phyloP scores from a whole-genome alignment of 1,140 invertebrate genomes.

The Saxidomus purpurata region DNA sequence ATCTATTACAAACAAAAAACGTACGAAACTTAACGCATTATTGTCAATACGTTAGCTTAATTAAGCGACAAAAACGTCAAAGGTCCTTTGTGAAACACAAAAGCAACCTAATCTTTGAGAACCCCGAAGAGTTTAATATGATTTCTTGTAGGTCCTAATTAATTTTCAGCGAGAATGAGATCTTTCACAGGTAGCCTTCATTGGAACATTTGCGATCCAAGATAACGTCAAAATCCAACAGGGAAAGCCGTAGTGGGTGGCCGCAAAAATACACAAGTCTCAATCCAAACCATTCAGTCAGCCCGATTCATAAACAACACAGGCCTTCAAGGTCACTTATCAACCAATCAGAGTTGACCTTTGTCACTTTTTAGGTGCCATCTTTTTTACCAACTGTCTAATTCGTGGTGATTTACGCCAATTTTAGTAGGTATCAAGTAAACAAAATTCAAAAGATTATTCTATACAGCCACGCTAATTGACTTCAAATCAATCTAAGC shows the following conservation, averaged over 20 bases:
- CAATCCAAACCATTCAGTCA: conserved; percentile 10
- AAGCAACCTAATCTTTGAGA: background rate
- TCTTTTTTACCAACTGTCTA: conserved; percentile 61
- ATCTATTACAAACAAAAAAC: conserved; percentile 31
- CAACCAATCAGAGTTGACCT: conserved; percentile 64
- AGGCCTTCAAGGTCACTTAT: conserved; percentile 26
- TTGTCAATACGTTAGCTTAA: conserved; percentile 28
- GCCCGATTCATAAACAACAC: conserved; percentile 38
- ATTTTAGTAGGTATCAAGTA: conserved; percentile 51
- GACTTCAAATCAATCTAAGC: conserved; percentile 54
- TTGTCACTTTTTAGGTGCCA: conserved; percentile 65
- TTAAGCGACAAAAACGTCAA: conserved; percentile 41
- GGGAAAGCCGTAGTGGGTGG: conserved; percentile 56
- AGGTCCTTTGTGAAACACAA: conserved; percentile 21
- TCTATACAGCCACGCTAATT: conserved; percentile 58
- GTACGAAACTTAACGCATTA: conserved; percentile 22
- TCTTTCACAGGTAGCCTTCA: conserved; percentile 30
- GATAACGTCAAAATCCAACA: conserved; percentile 59
- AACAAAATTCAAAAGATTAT: conserved; percentile 32
- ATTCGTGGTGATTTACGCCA: conserved; percentile 58
- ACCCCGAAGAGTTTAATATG: background rate
- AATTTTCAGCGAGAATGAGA: conserved; percentile 21
- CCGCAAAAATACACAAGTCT: conserved; percentile 39
- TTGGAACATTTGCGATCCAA: conserved; percentile 1
- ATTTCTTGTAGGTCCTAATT: conserved; percentile 43